phyloP scores from a whole-genome alignment of 2,888 invertebrate genomes.

The Stenodera caucasica region DNA sequence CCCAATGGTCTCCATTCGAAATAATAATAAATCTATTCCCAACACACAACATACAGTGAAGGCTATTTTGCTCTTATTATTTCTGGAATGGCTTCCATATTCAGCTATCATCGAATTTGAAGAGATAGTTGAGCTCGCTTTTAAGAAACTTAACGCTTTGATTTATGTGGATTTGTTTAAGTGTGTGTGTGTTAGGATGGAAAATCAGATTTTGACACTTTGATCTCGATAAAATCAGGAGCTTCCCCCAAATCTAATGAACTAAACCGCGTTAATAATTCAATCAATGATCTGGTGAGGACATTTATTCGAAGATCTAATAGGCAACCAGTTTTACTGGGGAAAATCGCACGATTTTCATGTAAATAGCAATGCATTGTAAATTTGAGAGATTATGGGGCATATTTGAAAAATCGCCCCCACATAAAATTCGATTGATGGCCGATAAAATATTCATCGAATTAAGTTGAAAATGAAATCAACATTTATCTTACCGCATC shows the following conservation, averaged over 20 bases:
- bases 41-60: not conserved
- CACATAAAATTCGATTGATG: not conserved
- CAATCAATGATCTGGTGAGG: not conserved
- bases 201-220: slow-evolving; percentile 4
- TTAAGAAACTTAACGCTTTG: no score
- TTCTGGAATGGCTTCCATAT: no score
- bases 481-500: no score
- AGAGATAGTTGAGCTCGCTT: no score
- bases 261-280: not conserved
- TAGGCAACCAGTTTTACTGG: not conserved
- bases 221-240: not conserved
- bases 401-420: not conserved
- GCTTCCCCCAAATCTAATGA: not conserved
- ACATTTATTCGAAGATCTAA: not conserved
- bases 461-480: no score
- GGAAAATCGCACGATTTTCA: not conserved
- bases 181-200: no score
- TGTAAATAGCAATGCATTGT: not conserved
- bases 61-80: no score
- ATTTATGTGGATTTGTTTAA: no score
- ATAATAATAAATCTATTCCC: slow-evolving; percentile 1
- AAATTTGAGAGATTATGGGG: not conserved
- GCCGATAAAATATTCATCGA: no score
- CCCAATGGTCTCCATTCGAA: not conserved
- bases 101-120: no score